These are phyloP conservation scores for Kryptopterus vitreolus DNA, from an alignment of 2,797 vertebrate genomes.

Conservation along the genomic window DNA sequence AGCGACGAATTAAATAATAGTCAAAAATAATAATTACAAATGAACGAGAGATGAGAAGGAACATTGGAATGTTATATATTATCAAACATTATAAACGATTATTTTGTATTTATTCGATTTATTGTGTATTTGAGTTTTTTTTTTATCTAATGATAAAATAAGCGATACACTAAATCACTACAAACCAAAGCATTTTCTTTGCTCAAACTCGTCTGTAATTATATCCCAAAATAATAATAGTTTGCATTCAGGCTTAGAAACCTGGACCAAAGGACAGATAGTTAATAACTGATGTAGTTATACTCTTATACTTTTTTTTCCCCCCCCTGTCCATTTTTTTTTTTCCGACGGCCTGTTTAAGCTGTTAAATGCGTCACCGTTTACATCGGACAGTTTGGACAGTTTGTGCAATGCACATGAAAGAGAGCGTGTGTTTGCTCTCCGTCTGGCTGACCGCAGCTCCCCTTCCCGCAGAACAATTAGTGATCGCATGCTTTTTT, in stretches of 20 bases:
- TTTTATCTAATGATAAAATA: too few species aligned
- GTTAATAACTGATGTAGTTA: conserved; percentile 31
- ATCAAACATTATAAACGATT: too few species aligned
- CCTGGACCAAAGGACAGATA: conserved; percentile 19
- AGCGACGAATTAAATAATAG: not conserved
- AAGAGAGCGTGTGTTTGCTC: conserved; percentile 66
- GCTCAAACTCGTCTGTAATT: not conserved
- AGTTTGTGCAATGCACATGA: conserved; percentile 59
- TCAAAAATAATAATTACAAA: not conserved
- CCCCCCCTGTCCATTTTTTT: too few species aligned
- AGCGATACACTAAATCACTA: too few species aligned
- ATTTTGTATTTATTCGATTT: too few species aligned
- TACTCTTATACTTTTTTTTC: conserved; percentile 11
- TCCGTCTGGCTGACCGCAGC: conserved; percentile 45
- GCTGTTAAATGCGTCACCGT: conserved; percentile 61
- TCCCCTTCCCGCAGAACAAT: conserved; percentile 67
- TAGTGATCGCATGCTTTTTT: conserved; percentile 57
- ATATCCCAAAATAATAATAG: conserved; percentile 4
- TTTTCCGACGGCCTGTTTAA: conserved; percentile 40
- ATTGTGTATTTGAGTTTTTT: too few species aligned
- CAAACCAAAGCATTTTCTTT: not conserved
- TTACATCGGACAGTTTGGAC: conserved; percentile 59
- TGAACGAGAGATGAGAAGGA: not conserved
- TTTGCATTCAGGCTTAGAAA: not conserved
- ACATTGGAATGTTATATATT: too few species aligned